phyloP scores from a whole-genome alignment of 2,888 invertebrate genomes.

The Sipunculus nudus region DNA sequence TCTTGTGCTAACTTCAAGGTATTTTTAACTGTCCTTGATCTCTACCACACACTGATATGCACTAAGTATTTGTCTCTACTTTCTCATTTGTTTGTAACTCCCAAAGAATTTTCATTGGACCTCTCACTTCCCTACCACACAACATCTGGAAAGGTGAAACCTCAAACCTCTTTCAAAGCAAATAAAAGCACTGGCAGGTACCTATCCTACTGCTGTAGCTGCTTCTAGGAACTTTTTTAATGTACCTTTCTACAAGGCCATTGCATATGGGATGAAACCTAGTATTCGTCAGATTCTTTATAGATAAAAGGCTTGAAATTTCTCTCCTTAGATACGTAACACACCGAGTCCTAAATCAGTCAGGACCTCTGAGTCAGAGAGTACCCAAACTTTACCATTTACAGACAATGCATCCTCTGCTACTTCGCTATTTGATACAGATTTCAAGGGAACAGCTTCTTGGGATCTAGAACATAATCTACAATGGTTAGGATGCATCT shows the following conservation, averaged over 20 bases:
- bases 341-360: constrained; percentile 34
- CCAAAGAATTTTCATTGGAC: constrained; percentile 5
- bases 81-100: not conserved
- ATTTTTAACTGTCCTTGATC: too few species aligned
- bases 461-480: too few species aligned
- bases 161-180: constrained; percentile 7
- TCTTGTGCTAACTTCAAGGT: too few species aligned
- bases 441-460: too few species aligned
- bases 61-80: too few species aligned
- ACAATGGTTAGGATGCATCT: too few species aligned
- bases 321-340: constrained; percentile 28
- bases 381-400: constrained; percentile 29
- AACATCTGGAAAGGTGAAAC: constrained; percentile 18
- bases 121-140: constrained; percentile 8
- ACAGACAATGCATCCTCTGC: constrained; percentile 34
- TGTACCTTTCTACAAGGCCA: constrained; percentile 24
- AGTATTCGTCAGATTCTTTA: constrained; percentile 21
- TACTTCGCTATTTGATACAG: constrained; percentile 23
- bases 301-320: constrained; percentile 23
- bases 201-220: constrained; percentile 13
- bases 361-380: constrained; percentile 30
- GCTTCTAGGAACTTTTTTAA: constrained; percentile 12
- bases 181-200: constrained; percentile 5
- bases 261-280: constrained; percentile 24
- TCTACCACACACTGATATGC: too few species aligned